Base-by-base conservation (phyloP, 2,888 invertebrate genomes). In the Drepana falcataria region DNA sequence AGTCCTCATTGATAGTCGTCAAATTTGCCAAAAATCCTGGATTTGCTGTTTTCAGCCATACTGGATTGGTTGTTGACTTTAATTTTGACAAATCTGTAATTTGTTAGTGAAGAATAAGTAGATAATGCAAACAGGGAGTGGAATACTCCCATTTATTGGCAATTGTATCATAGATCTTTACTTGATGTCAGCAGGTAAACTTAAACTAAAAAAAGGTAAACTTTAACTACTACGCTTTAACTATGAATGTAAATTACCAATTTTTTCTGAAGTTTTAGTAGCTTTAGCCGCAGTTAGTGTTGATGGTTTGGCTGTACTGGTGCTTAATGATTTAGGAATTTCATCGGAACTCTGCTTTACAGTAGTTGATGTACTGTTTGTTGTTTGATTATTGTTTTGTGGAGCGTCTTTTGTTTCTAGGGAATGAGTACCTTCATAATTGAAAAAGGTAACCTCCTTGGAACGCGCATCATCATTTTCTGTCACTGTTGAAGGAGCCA, bases 1-100 rank as follows among this genome's bases (percentile, higher is more conserved):
- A 56, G 0, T 54, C 53, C 3, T 63, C 63, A 33, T 64, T 57
- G 7, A 57, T 59, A 4, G 56, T 55, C 0, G 60, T 34, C 4
- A 75, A 49, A 53, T 70, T 68, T 0, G 65, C 55, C 71, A 63
- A 70, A 37, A 73, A 68, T 1, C 60, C 55, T 3, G 59, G 48
- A 48, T 68, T 63, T 2, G 59, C 57, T 21, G 65, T 60, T 21
- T 48, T 57, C 35, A 66, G 59, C 60, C 59, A 64, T 4, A 59
- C 7, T 9, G 63, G 66, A 4, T 66, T 57, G 2, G 33, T 52
- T 2, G 49, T 9, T 4, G 60, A 47, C 2, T 58, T 56, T 5
- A 53, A 34, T 4, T 57, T 49, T 2, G 60, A 55, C 4, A 59
- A 52, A 62, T 65, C 64, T 64, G 55, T 47, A 59, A 59, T 37